A percentile compares a stretch with the other conserved stretches of the same genome.
phyloP scores from a whole-genome alignment of 2,113 vertebrate genomes.

The Alethe diademata region DNA sequence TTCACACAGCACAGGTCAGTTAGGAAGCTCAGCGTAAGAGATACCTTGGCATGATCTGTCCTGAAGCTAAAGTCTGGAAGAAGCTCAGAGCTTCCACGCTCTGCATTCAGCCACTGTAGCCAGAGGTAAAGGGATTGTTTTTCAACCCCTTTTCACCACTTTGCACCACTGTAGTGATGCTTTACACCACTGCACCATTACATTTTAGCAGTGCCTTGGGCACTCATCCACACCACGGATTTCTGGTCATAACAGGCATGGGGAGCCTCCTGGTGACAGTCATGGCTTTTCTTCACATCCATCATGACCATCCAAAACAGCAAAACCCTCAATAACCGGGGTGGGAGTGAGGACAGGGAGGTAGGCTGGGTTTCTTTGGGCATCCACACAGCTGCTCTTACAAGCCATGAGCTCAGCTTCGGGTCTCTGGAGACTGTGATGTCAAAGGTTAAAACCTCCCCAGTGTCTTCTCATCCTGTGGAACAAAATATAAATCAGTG shows the following conservation, averaged over 20 bases:
- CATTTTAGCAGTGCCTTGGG: background rate
- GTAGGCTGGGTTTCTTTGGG: background rate
- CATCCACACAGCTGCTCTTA: background rate
- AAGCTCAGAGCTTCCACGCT: background rate
- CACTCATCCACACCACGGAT: background rate
- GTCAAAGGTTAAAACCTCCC: conserved; percentile 11
- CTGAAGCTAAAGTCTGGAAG: background rate
- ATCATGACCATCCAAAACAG: background rate
- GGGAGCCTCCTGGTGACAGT: background rate
- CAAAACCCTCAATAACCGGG: background rate
- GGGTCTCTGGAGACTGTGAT: background rate
- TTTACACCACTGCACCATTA: background rate
- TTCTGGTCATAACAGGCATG: background rate
- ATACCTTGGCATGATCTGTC: background rate
- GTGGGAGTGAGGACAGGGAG: background rate
- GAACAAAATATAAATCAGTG: conserved; percentile 40
- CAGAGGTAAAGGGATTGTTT: background rate
- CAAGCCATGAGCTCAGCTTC: background rate
- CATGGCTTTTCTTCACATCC: background rate
- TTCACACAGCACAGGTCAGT: background rate
- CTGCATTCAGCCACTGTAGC: background rate
- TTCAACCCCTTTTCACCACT: background rate
- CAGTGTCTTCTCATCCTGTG: background rate
- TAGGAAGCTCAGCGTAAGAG: background rate
- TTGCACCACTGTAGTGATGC: background rate